Evolutionary conservation across 2,888 invertebrate species (phyloP).

Genomic region (Eristalis tenax): DNA sequence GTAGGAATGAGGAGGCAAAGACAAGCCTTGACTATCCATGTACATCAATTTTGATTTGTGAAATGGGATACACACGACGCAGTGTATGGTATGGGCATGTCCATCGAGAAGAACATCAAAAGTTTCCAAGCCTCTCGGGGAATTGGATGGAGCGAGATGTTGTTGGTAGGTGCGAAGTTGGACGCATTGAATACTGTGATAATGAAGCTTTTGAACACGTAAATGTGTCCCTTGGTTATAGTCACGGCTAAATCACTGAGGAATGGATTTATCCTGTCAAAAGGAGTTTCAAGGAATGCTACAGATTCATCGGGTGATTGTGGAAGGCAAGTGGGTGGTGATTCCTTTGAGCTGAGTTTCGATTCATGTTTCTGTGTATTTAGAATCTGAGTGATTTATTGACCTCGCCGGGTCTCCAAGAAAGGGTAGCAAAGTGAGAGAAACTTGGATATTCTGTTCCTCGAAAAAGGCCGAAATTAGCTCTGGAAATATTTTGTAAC

Average conservation of each 20-base stretch:
- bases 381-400: neutral
- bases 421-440: neutral
- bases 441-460: too few species aligned
- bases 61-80: neutral
- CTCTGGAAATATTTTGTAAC: too few species aligned
- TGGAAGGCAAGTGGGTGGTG: neutral
- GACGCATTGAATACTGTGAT: neutral
- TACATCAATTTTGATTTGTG: conserved; percentile 53
- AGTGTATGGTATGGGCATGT: neutral
- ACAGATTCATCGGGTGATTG: too few species aligned
- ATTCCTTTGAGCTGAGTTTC: neutral
- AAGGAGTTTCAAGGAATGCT: neutral
- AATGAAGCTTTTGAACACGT: neutral
- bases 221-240: neutral
- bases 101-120: neutral
- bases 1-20: neutral
- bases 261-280: neutral
- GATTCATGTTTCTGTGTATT: neutral
- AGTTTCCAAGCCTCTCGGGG: neutral
- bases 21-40: too few species aligned
- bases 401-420: neutral
- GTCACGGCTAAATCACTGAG: neutral
- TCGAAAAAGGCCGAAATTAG: too few species aligned
- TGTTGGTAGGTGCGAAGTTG: neutral
- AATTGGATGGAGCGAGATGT: neutral